Evolutionary conservation across 2,797 vertebrate species (phyloP), one percentile per base, ranked within the genome.

Genomic region (Acridotheres tristis): DNA sequence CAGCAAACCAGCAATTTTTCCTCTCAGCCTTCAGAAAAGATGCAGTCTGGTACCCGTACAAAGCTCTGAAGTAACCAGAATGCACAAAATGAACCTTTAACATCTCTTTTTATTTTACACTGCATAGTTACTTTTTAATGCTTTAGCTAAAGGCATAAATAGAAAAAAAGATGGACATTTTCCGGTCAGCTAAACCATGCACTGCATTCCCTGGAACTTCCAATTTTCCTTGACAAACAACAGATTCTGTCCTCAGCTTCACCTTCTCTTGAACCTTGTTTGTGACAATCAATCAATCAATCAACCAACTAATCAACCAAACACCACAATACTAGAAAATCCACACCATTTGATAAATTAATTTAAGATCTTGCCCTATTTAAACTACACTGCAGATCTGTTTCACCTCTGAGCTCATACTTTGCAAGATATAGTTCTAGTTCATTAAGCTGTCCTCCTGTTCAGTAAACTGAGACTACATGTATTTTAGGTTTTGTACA

Each of bases 1-100:
- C 62, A 34, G 83, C 61, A 94, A 93, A 66, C 65, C 94, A 97
- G 94, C 72, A 96, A 89, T 85, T 97, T 88, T 80, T 67, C 58
- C 63, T 90, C 83, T 67, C 94, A 88, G 77, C 30, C 78, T 66
- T 74, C 18, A 55, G 91, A 83, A 77, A 91, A 74, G 15, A 67
- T 69, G 55, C 40, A 72, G 42, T 10, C 89, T 59, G 89, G 83
- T 57, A 50, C 26, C 63, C 76, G 51, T 11, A 61, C 42, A 91
- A 76, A 88, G 89, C 57, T 86, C 93, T 75, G 22, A 7, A 87
- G 79, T 45, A 96, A 92, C 38, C 27, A 20, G 34, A 23, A 89
- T 2, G 26, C 58, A 86, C 38, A 85, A 92, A 90, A 9, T 7
- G 63, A 76, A 79, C 48, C 22, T 79, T 80, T 89, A 89, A 67